These are phyloP conservation scores for Psittacula echo DNA, from an alignment of 2,797 vertebrate genomes.

Conservation along the genomic window DNA sequence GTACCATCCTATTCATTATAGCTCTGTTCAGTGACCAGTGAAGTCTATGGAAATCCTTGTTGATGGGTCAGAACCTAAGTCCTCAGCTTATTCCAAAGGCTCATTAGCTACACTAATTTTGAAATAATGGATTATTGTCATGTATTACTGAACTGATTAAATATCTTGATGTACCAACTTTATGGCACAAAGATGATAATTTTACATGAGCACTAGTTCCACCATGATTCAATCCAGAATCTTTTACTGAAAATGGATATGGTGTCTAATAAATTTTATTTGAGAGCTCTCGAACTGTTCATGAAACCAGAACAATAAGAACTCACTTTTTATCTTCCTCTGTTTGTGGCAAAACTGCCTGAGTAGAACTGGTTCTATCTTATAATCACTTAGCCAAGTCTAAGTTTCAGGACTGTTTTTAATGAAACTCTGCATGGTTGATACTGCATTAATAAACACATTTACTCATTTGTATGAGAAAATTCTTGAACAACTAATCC, in stretches of 20 bases:
- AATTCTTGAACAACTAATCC: neutral
- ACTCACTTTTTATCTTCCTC: neutral
- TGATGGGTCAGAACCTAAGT: neutral
- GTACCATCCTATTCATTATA: neutral
- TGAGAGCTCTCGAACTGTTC: neutral
- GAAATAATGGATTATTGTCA: neutral
- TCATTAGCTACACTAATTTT: neutral
- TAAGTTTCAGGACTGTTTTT: neutral
- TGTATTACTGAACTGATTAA: neutral
- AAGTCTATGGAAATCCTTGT: neutral
- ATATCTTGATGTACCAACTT: neutral
- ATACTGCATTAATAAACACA: neutral
- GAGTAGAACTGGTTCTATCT: neutral
- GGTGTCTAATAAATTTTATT: neutral
- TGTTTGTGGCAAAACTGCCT: neutral
- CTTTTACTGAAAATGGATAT: neutral
- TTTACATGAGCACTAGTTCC: neutral
- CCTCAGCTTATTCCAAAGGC: neutral
- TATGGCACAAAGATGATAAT: neutral
- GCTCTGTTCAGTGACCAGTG: neutral
- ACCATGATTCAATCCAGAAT: neutral
- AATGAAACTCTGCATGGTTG: neutral
- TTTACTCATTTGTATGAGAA: neutral
- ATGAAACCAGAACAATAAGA: neutral
- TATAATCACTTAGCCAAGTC: neutral